phyloP scores from a whole-genome alignment of 2,113 vertebrate genomes.

The Henicopernis longicauda region DNA sequence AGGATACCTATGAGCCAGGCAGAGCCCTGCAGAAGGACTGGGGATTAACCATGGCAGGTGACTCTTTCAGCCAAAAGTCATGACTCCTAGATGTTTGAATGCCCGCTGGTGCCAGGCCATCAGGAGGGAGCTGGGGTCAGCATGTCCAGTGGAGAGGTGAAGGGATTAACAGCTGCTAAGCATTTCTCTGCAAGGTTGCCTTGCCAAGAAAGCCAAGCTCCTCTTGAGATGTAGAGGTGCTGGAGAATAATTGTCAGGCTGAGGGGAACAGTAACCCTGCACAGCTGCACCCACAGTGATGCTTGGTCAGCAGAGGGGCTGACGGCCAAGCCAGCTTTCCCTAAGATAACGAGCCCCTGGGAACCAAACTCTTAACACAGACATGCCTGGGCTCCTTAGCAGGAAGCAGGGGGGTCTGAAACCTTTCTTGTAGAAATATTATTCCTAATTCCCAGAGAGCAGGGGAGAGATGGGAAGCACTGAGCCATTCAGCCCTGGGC shows the following conservation, averaged over 20 bases:
- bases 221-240: background rate
- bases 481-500: background rate
- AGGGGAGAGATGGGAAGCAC: background rate
- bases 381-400: background rate
- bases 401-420: background rate
- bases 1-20: background rate
- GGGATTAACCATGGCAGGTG: background rate
- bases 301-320: background rate
- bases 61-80: background rate
- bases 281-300: background rate
- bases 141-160: background rate
- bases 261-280: background rate
- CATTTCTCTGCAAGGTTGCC: background rate
- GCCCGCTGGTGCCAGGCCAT: background rate
- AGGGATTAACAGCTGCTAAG: background rate
- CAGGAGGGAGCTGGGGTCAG: background rate
- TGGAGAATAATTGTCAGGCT: background rate
- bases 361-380: background rate
- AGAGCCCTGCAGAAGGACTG: background rate
- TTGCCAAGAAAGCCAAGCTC: background rate
- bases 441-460: background rate
- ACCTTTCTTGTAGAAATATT: background rate
- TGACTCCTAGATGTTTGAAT: background rate
- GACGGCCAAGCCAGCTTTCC: background rate
- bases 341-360: background rate